Conservation (phyloP, 2,113 vertebrate species). For the Noctilio leporinus region DNA sequence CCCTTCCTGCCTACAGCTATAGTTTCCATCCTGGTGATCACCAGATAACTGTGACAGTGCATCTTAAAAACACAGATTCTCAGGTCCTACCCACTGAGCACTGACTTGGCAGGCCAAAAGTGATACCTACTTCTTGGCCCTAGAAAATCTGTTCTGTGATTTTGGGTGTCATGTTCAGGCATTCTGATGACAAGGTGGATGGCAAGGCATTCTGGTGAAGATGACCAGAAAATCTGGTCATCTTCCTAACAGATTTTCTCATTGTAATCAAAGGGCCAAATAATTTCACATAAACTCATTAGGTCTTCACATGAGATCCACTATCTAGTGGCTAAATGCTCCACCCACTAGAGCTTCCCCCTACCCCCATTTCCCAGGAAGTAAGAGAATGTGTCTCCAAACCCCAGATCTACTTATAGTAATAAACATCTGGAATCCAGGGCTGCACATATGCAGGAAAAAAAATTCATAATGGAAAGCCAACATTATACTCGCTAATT, state of each 20-base stretch:
- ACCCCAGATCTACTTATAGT: not conserved
- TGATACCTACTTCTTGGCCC: not conserved
- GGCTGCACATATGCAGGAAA: not conserved
- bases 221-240: not conserved
- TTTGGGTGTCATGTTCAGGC: not conserved
- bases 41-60: not conserved
- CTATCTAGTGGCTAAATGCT: not conserved
- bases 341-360: not conserved
- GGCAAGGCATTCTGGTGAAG: too few species aligned
- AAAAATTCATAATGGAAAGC: not conserved
- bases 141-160: not conserved
- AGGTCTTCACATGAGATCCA: not conserved
- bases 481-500: not conserved
- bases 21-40: not conserved
- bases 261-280: not conserved
- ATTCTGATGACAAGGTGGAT: not conserved
- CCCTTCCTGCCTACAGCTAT: not conserved
- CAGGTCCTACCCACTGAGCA: not conserved
- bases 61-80: not conserved
- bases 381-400: not conserved
- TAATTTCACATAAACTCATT: not conserved
- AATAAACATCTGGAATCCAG: not conserved
- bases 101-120: not conserved
- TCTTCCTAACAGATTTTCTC: not conserved
- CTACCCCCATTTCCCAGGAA: not conserved